Evolutionary conservation across 2,888 invertebrate species (phyloP), one percentile per base, ranked within the genome.

Genomic region (Argyresthia albistria): DNA sequence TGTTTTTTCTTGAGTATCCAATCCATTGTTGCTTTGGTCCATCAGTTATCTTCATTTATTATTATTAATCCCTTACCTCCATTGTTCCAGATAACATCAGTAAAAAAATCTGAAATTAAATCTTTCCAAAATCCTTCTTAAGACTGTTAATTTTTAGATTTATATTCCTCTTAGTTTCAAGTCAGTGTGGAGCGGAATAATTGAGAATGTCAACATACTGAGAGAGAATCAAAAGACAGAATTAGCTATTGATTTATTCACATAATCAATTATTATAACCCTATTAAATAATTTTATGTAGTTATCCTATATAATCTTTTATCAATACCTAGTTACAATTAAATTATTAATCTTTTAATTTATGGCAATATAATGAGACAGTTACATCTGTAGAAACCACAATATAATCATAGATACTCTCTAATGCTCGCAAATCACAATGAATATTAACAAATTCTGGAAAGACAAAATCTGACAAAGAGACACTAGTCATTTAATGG

Each of bases 191-290:
- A 63, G 60, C 56, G 64, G 42, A 66, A 58, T 66, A 65, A 64
- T 55, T 64, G 62, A 76, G 75, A 68, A 83, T 82, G 84, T 76
- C 77, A 83, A 83, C 64, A 62, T 62, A 69, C 66, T 58, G 84
- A 86, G 86, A 86, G 86, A 87, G 86, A 87, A 80, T 66, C 58
- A 83, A 81, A 86, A 87, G 87, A 86, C 86, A 80, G 77, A 86
- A 69, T 60, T 81, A 82, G 73, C 72, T 76, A 80, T 80, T 81
- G 82, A 82, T 82, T 57, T 83, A 75, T 73, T 65, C 73, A 56
- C 12, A 56, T 62, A 58, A 61, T 66, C 65, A 63, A 74, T 74
- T 68, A 25, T 25, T 72, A 73, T 70, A 74, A 77, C 67, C n/a
- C n/a, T 70, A 45, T 48, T 47, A 35, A 43, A 43, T 14, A 12